phyloP scores from a whole-genome alignment of 2,113 vertebrate species.

The Otocyon megalotis region DNA sequence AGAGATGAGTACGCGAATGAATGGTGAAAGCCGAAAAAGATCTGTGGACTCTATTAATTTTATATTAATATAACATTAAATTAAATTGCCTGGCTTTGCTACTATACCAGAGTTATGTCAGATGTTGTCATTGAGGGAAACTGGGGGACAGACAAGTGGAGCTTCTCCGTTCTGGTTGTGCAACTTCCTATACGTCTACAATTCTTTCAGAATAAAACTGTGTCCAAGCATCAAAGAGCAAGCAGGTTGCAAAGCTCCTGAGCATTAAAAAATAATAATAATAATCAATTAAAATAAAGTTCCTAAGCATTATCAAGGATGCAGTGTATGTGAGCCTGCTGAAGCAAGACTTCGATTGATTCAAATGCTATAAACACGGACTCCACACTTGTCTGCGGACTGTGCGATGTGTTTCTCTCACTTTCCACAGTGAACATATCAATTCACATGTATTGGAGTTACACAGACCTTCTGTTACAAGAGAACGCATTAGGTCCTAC shows the following conservation, averaged over 20 bases:
- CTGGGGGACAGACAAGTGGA: background rate
- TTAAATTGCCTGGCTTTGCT: slow-evolving; percentile 31
- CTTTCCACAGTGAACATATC: background rate
- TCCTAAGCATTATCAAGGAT: background rate
- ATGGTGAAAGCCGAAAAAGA: background rate
- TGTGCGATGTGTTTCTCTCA: background rate
- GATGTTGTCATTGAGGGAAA: background rate
- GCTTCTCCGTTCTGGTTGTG: background rate
- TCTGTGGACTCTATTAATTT: background rate
- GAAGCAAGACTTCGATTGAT: background rate
- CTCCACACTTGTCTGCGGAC: background rate
- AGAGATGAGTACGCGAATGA: background rate
- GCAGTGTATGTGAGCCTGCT: background rate
- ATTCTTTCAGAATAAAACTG: background rate
- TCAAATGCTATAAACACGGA: background rate
- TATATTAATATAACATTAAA: background rate
- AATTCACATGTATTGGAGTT: background rate
- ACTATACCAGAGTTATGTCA: background rate
- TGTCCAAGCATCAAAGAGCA: background rate
- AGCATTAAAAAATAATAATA: background rate
- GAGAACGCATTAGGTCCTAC: background rate
- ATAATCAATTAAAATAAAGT: background rate
- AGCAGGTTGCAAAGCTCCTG: background rate
- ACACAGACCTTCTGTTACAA: background rate
- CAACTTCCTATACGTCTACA: background rate